Base-by-base conservation (phyloP, 2,797 vertebrate species). In the Eulemur coronatus region DNA sequence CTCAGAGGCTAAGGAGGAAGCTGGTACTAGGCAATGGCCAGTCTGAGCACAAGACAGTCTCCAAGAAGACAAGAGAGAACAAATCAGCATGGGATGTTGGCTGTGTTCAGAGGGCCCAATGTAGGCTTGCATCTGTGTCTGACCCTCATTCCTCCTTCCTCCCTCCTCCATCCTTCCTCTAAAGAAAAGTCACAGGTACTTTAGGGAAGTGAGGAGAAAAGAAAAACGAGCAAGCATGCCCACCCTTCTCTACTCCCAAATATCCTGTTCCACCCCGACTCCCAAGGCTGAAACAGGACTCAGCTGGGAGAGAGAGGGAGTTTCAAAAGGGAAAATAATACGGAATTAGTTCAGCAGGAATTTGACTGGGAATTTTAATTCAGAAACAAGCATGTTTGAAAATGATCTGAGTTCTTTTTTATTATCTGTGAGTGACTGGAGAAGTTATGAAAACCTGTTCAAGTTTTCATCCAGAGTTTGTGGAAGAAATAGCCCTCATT, bases 261-360 rank as follows among this genome's bases (percentile, higher is more conserved):
- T 5, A 3, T 1, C 35, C 5, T 9, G 0, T 1, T 10, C 2
- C 2, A 12, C 2, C 7, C n/a, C 22, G 0, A 20, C 46, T 48
- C 2, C 20, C 15, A 24, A 13, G 38, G 4, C 30, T 14, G 59
- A n/a, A 3, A 28, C 33, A 17, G 12, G 22, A 30, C 8, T 15
- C 9, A 17, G 8, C 35, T n/a, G 59, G 22, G 2, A 33, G 69
- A 17, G 2, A 50, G n/a, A 15, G 30, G 9, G 33, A 46, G 9
- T 1, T 73, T 26, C 69, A 59, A n/a, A 33, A 1, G 18, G 50
- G 14, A 41, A 80, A 69, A 33, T 3, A 26, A 9, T 50, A 18
- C 4, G 30, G 15, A 55, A 65, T 70, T 10, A 38, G 6, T 30
- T 70, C 48, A 9, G 2, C 2, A 3, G 17, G 67, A 84, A 80